These are phyloP conservation scores for Cnemophilus loriae DNA, from an alignment of 2,113 vertebrate species.

Conservation along the genomic window DNA sequence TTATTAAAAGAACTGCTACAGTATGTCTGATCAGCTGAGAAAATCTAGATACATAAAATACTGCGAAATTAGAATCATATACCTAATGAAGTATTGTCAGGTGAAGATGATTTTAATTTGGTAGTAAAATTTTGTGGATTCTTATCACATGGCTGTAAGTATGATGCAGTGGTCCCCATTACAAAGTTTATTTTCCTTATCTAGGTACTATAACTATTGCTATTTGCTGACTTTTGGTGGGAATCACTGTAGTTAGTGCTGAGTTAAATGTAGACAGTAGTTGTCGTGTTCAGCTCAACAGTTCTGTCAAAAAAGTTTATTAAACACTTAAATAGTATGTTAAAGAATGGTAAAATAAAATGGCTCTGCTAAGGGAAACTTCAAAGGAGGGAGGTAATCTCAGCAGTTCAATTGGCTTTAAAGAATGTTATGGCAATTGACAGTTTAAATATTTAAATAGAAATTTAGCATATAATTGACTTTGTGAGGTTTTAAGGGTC, in stretches of 20 bases:
- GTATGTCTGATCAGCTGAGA: conserved; percentile 40
- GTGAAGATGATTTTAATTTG: conserved; percentile 27
- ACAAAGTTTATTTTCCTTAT: conserved; percentile 31
- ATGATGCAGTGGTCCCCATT: conserved; percentile 57
- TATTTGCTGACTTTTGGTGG: conserved; percentile 39
- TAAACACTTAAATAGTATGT: conserved; percentile 59
- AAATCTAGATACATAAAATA: conserved; percentile 19
- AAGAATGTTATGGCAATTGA: conserved; percentile 63
- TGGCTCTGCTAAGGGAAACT: conserved; percentile 51
- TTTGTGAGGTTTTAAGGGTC: conserved; percentile 70
- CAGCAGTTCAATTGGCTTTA: conserved; percentile 59
- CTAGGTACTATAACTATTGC: conserved; percentile 31
- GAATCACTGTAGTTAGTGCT: conserved; percentile 63
- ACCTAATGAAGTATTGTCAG: neutral
- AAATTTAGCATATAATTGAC: conserved; percentile 69
- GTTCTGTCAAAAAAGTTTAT: conserved; percentile 68
- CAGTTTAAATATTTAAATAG: conserved; percentile 71
- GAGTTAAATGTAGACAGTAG: conserved; percentile 62
- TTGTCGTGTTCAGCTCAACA: conserved; percentile 67
- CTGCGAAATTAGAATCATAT: neutral
- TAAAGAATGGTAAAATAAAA: conserved; percentile 64
- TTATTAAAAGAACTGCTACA: conserved; percentile 62
- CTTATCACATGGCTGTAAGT: conserved; percentile 38
- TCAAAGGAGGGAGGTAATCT: conserved; percentile 49
- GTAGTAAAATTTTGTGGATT: conserved; percentile 39